Evolutionary conservation across 1,140 invertebrate genomes (phyloP).

Genomic region (Campoletis sonorensis): DNA sequence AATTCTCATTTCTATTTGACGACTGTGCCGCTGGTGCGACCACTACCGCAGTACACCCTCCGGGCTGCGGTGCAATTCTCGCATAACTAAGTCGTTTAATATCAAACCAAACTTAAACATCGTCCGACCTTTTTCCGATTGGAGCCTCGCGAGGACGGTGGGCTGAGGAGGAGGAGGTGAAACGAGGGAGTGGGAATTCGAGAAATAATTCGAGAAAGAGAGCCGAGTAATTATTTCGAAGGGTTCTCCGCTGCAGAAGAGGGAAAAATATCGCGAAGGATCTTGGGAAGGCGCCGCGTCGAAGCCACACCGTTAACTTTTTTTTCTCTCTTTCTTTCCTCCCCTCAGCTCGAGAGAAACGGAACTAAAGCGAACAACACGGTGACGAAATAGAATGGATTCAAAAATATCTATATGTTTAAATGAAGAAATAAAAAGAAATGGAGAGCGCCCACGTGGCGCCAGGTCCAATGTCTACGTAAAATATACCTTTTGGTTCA

Average conservation of each 20-base stretch:
- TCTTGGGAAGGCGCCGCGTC: neutral
- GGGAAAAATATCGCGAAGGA: constrained; percentile 27
- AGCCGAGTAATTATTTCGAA: constrained; percentile 29
- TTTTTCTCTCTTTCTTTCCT: constrained; percentile 6
- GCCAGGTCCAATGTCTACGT: constrained; percentile 31
- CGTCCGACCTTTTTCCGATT: constrained; percentile 11
- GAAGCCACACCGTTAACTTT: constrained; percentile 22
- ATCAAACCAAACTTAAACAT: constrained; percentile 9
- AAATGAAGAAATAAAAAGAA: constrained; percentile 7
- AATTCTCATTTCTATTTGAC: constrained; percentile 38
- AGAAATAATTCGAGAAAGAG: neutral
- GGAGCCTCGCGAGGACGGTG: neutral
- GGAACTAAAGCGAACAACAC: neutral
- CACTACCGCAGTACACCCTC: neutral
- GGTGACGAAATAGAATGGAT: neutral
- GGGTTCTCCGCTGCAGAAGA: neutral
- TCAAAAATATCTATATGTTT: no score
- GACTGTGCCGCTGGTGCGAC: neutral
- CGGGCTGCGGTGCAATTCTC: constrained; percentile 17
- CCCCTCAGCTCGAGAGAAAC: constrained; percentile 17
- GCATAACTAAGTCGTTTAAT: constrained; percentile 41
- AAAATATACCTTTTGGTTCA: constrained; percentile 28
- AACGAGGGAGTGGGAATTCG: neutral
- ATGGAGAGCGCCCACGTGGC: constrained; percentile 44
- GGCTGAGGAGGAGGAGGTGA: neutral